phyloP scores from a whole-genome alignment of 2,797 vertebrate genomes.

The Fistularia commersonii region DNA sequence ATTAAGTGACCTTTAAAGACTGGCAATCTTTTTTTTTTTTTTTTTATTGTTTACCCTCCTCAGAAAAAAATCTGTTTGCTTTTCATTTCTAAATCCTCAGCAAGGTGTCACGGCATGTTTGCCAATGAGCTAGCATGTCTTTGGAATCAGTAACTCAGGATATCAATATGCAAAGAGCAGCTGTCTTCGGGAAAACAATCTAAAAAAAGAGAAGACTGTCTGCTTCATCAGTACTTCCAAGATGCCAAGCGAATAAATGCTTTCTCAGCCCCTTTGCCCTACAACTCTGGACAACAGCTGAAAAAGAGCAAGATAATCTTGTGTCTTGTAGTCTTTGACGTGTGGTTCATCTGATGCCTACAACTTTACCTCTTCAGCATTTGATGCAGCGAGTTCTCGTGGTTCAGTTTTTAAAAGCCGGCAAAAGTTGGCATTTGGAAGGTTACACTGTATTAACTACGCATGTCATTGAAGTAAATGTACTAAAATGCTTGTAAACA shows the following conservation, averaged over 20 bases:
- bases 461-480: too few species aligned
- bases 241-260: slow-evolving; percentile 7
- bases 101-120: neutral
- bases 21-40: neutral
- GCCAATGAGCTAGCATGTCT: slow-evolving; percentile 7
- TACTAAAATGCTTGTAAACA: too few species aligned
- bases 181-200: too few species aligned
- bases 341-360: slow-evolving; percentile 16
- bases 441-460: too few species aligned
- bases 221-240: slow-evolving; percentile 6
- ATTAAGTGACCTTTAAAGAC: slow-evolving; percentile 5
- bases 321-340: neutral
- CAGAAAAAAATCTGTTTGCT: too few species aligned
- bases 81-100: too few species aligned
- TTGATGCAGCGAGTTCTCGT: slow-evolving; percentile 9
- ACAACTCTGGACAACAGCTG: neutral
- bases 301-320: neutral
- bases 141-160: slow-evolving; percentile 18
- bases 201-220: too few species aligned
- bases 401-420: slow-evolving; percentile 2
- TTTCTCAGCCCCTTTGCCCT: slow-evolving; percentile 3
- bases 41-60: neutral
- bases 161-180: slow-evolving; percentile 1
- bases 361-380: slow-evolving; percentile 21
- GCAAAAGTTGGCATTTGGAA: too few species aligned